Conservation (phyloP, 2,113 vertebrate genomes). For the Neodon shergylaensis region DNA sequence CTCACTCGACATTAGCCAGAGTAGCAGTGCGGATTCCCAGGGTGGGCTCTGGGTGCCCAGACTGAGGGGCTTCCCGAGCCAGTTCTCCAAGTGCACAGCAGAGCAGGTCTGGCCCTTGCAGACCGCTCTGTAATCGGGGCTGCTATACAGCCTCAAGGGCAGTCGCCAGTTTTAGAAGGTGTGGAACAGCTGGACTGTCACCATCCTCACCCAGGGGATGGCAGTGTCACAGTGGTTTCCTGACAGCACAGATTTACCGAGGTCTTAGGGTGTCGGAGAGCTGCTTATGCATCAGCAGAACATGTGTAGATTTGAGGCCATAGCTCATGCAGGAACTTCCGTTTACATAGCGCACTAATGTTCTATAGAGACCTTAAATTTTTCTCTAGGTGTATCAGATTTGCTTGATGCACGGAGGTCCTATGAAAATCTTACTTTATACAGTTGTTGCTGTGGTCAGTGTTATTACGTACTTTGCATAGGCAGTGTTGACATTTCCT, state of each 20-base stretch:
- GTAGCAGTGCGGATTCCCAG: slow-evolving; percentile 14
- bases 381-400: slow-evolving; percentile 4
- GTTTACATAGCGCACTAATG: neutral
- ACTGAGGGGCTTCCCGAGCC: slow-evolving; percentile 5
- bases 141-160: neutral
- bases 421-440: slow-evolving; percentile 15
- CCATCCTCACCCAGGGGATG: slow-evolving; percentile 26
- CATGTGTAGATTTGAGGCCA: neutral
- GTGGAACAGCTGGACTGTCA: neutral
- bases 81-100: neutral
- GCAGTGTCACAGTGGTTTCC: neutral
- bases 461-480: neutral
- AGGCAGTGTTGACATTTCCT: neutral
- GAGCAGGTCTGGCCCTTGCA: neutral
- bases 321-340: neutral
- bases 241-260: slow-evolving; percentile 46
- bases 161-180: neutral
- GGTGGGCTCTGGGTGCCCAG: neutral
- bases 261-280: neutral
- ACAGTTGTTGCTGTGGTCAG: neutral
- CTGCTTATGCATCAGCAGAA: slow-evolving; percentile 34
- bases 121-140: neutral
- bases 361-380: slow-evolving; percentile 38
- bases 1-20: neutral
- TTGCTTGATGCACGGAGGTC: slow-evolving; percentile 13